phyloP scores from a whole-genome alignment of 2,113 vertebrate species.

The Lucifuga dentata region DNA sequence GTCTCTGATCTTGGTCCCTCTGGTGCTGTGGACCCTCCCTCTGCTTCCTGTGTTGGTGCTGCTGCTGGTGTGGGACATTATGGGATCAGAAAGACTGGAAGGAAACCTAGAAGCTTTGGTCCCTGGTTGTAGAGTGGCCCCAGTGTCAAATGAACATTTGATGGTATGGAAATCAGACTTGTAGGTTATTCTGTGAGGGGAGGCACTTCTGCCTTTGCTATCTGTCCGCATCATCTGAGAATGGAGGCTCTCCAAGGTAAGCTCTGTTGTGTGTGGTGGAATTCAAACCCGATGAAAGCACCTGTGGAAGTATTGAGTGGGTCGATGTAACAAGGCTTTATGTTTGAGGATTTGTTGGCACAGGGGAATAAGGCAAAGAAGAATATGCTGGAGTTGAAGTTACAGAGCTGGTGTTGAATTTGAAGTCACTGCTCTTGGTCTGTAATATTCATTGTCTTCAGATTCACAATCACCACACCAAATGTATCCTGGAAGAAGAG shows the following conservation, averaged over 20 bases:
- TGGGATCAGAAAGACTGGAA: conserved; percentile 55
- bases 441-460: conserved; percentile 32
- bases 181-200: conserved; percentile 92
- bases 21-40: conserved; percentile 85
- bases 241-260: conserved; percentile 15
- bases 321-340: neutral
- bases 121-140: conserved; percentile 60
- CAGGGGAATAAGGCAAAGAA: conserved; percentile 42
- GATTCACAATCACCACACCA: conserved; percentile 3
- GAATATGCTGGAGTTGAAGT: conserved; percentile 11
- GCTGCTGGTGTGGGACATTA: conserved; percentile 51
- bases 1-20: conserved; percentile 89
- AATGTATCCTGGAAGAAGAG: conserved; percentile 33
- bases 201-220: conserved; percentile 89
- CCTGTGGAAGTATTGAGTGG: conserved; percentile 5
- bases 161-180: conserved; percentile 92
- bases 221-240: conserved; percentile 90
- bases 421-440: conserved; percentile 19
- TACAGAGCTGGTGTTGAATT: conserved; percentile 36
- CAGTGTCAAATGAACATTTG: conserved; percentile 90
- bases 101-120: conserved; percentile 40
- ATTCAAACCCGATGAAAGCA: too few species aligned
- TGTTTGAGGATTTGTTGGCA: conserved; percentile 38
- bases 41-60: conserved; percentile 68
- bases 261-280: too few species aligned